phyloP scores from a whole-genome alignment of 2,797 vertebrate species.

The Phoxinus dragarum region DNA sequence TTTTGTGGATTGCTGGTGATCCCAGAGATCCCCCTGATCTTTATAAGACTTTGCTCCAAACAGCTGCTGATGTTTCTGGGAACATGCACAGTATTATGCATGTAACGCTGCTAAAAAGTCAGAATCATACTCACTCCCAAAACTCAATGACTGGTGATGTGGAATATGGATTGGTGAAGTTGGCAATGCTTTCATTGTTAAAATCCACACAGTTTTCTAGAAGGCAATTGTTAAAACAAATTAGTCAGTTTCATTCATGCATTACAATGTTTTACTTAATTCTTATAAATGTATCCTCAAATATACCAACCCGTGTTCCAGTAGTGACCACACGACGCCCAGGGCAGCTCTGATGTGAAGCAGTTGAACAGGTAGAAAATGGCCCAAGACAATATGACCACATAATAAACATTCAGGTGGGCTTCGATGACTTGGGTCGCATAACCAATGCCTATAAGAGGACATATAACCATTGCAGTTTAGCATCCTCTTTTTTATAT shows the following conservation, averaged over 20 bases:
- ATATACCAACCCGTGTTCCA: slow-evolving; percentile 94
- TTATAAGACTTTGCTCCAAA: neutral
- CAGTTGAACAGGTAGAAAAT: slow-evolving; percentile 99
- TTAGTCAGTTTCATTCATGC: neutral
- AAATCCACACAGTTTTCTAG: slow-evolving; percentile 94
- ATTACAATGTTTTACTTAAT: neutral
- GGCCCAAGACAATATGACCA: slow-evolving; percentile 97
- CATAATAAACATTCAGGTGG: slow-evolving; percentile 95
- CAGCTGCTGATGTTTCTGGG: neutral
- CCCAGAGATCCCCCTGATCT: slow-evolving; percentile 14
- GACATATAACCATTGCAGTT: neutral
- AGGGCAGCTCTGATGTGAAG: slow-evolving; percentile 96
- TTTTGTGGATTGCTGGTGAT: slow-evolving; percentile 39
- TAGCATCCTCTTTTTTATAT: neutral
- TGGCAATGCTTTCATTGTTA: slow-evolving; percentile 92
- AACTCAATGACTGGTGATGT: slow-evolving; percentile 98
- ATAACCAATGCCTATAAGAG: slow-evolving; percentile 91
- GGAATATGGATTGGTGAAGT: slow-evolving; percentile 89
- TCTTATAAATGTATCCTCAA: neutral
- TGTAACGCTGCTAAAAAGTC: neutral
- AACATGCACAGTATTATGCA: neutral
- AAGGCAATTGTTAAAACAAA: slow-evolving; percentile 48
- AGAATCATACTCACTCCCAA: slow-evolving; percentile 93
- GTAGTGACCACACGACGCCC: slow-evolving; percentile 96
- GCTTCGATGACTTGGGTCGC: slow-evolving; percentile 98